Conservation (phyloP, 2,797 vertebrate genomes). For the Xerus rutilus region DNA sequence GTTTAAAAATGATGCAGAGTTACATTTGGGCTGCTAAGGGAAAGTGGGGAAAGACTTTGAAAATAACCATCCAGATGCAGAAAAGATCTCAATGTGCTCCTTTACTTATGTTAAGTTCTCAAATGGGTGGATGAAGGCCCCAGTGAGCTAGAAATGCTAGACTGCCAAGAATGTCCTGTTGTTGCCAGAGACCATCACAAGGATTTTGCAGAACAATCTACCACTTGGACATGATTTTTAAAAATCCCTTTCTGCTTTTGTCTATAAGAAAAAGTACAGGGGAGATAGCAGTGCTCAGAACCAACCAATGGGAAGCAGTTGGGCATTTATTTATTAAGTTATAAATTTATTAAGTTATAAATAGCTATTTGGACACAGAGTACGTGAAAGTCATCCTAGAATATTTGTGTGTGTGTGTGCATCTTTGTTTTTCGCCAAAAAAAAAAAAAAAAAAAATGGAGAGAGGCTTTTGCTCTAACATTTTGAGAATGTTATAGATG, state of each 20-base stretch:
- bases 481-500: neutral
- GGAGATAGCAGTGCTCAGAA: neutral
- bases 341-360: slow-evolving; percentile 52
- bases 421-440: neutral
- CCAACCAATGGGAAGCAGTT: neutral
- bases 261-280: neutral
- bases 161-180: neutral
- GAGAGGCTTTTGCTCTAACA: neutral
- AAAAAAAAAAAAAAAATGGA: neutral
- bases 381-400: neutral
- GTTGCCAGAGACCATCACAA: neutral
- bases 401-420: neutral
- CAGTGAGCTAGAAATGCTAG: neutral
- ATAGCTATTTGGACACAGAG: neutral
- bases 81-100: neutral
- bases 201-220: neutral
- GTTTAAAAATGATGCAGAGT: neutral
- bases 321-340: slow-evolving; percentile 18
- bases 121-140: neutral
- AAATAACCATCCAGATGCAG: neutral
- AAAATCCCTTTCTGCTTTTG: slow-evolving; percentile 10
- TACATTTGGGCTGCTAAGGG: neutral
- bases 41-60: neutral
- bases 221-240: neutral
- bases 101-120: neutral